phyloP scores from a whole-genome alignment of 23 tunicate genomes.

The Ciona savignyi region DNA sequence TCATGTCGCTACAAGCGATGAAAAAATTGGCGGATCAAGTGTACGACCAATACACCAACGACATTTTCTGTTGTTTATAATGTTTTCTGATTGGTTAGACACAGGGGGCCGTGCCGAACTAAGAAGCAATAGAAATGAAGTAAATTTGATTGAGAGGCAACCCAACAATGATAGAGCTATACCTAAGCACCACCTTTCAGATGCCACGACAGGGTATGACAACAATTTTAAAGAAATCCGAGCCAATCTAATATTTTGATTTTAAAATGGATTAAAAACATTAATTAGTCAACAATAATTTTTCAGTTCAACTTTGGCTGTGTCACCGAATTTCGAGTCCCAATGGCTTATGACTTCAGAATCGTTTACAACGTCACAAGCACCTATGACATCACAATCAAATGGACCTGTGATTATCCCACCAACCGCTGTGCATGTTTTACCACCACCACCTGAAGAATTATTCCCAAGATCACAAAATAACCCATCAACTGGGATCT shows the following conservation, averaged over 20 bases:
- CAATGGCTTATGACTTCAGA: background rate
- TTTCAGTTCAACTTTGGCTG: conserved; percentile 1
- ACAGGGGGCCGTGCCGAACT: background rate
- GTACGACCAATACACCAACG: too few species aligned
- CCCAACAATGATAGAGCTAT: background rate
- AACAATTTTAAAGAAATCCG: too few species aligned
- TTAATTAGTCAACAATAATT: background rate
- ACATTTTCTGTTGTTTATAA: too few species aligned
- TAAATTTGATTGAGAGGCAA: background rate
- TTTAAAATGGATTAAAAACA: too few species aligned
- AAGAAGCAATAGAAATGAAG: background rate
- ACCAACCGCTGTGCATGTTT: conserved; percentile 13
- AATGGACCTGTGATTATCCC: background rate
- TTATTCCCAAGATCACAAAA: background rate
- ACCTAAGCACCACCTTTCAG: too few species aligned
- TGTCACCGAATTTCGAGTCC: background rate
- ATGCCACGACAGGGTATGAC: too few species aligned
- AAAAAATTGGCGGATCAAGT: too few species aligned
- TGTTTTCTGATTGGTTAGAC: background rate
- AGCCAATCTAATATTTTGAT: too few species aligned
- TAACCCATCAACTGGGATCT: background rate
- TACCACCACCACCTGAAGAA: conserved; percentile 54
- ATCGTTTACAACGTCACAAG: background rate
- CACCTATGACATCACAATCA: background rate
- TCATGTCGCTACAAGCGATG: too few species aligned